Conservation (phyloP, 2,888 invertebrate species). For the Thecophora atra region DNA sequence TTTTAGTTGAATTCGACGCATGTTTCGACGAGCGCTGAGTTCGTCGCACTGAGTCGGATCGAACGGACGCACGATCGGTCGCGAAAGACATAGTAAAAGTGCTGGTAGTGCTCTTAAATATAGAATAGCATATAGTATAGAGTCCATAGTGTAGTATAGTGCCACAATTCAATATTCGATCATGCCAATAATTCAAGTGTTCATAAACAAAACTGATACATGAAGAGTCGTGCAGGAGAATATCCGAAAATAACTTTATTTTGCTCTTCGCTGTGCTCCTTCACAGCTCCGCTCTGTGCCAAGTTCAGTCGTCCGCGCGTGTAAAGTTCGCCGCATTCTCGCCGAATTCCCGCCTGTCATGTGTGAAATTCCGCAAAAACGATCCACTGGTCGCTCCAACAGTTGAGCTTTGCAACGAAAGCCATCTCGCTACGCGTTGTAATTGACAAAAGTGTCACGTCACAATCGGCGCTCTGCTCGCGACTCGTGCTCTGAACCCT, state of each 20-base stretch:
- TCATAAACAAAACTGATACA: too few relatives aligned
- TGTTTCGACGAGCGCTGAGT: constrained; percentile 57
- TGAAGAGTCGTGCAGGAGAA: too few relatives aligned
- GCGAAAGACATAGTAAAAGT: background rate
- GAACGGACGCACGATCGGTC: constrained; percentile 13
- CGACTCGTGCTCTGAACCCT: constrained; percentile 1
- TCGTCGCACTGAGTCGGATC: constrained; percentile 40
- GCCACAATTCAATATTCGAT: too few relatives aligned
- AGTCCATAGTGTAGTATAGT: too few relatives aligned
- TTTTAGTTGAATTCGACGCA: constrained; percentile 59
- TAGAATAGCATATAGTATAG: background rate
- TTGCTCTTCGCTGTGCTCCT: background rate
- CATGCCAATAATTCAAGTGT: too few relatives aligned
- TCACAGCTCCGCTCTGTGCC: background rate
- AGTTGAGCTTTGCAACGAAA: constrained; percentile 4
- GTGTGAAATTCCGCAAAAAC: constrained; percentile 52
- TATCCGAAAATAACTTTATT: too few relatives aligned
- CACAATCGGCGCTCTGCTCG: background rate
- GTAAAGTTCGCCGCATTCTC: constrained; percentile 34
- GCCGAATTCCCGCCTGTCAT: constrained; percentile 49
- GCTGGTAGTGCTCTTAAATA: too few relatives aligned
- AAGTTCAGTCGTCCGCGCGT: constrained; percentile 3
- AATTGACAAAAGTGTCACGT: background rate
- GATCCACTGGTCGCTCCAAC: constrained; percentile 8
- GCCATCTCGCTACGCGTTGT: background rate